Percentiles rank a stretch among this genome's conserved stretches.
Conservation (phyloP, 2,113 vertebrate species). For the Lasiurus borealis region DNA sequence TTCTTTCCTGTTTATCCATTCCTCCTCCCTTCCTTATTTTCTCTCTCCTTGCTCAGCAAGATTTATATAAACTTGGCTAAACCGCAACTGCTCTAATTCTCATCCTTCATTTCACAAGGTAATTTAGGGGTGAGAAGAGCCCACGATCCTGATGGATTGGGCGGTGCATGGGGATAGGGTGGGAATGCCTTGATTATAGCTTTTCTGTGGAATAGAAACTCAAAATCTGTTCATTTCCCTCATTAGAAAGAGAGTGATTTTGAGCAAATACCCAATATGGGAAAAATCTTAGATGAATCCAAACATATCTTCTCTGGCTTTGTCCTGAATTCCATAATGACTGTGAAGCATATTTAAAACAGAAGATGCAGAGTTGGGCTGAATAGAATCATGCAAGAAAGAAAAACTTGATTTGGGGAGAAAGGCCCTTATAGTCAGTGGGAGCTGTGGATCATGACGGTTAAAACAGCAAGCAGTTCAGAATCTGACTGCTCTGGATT, state of each 20-base stretch:
- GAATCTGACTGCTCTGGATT: not conserved
- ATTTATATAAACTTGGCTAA: not conserved
- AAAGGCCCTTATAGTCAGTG: not conserved
- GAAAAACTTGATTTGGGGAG: not conserved
- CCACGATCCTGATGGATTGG: not conserved
- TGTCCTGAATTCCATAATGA: constrained; percentile 28
- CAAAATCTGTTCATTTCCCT: not conserved
- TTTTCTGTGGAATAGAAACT: not conserved
- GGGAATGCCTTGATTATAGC: not conserved
- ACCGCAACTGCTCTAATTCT: not conserved
- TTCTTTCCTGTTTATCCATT: not conserved
- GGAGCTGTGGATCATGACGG: not conserved
- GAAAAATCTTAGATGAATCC: constrained; percentile 45
- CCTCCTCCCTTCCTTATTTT: not conserved
- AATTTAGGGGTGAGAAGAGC: constrained; percentile 28
- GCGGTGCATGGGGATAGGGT: not conserved
- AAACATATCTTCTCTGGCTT: not conserved
- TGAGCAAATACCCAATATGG: not conserved
- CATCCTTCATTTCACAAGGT: not conserved
- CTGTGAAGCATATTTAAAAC: not conserved
- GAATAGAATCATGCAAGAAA: constrained; percentile 2
- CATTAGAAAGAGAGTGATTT: constrained; percentile 12
- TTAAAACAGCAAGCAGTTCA: not conserved
- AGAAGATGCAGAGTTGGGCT: not conserved
- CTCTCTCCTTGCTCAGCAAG: constrained; percentile 22